These are phyloP conservation scores for Flabesymbios commensalis DNA, from an alignment of 2,888 invertebrate genomes.

Conservation along the genomic window DNA sequence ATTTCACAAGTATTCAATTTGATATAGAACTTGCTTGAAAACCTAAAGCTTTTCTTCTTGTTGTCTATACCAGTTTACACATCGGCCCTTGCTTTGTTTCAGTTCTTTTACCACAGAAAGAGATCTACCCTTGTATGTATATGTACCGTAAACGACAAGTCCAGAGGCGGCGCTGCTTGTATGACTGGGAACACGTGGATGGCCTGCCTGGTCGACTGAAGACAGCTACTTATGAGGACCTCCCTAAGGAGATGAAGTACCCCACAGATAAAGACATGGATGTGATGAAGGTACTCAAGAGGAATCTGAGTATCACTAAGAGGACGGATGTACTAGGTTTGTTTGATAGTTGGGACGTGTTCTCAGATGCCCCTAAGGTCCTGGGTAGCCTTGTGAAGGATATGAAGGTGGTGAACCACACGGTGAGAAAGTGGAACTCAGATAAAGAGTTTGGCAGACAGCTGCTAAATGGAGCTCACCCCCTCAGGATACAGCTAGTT, in stretches of 20 bases:
- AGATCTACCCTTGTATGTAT: no score
- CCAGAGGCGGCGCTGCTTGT: slow-evolving; percentile 12
- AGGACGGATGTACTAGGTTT: slow-evolving; percentile 12
- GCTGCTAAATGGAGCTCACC: slow-evolving; percentile 28
- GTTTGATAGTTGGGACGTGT: slow-evolving; percentile 24
- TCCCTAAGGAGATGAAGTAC: slow-evolving; percentile 22
- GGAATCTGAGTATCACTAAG: slow-evolving; percentile 23
- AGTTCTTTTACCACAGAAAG: no score
- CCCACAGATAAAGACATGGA: slow-evolving; percentile 17
- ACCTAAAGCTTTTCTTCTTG: no score
- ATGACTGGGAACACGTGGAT: slow-evolving; percentile 19
- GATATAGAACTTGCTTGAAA: no score
- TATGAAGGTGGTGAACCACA: slow-evolving; percentile 1
- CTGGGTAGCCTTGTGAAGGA: neutral
- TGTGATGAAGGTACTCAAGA: slow-evolving; percentile 15
- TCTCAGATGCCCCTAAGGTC: slow-evolving; percentile 20
- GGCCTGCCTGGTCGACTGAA: slow-evolving; percentile 19
- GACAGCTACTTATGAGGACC: slow-evolving; percentile 17
- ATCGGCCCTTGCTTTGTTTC: no score
- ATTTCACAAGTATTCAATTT: no score
- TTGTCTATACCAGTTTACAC: no score
- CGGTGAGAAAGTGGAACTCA: slow-evolving; percentile 14
- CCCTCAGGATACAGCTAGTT: slow-evolving; percentile 16
- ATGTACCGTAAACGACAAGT: slow-evolving; percentile 21
- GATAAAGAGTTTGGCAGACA: slow-evolving; percentile 35